These are phyloP conservation scores for Phalacrocorax aristotelis DNA, from an alignment of 2,113 vertebrate genomes.

Conservation along the genomic window DNA sequence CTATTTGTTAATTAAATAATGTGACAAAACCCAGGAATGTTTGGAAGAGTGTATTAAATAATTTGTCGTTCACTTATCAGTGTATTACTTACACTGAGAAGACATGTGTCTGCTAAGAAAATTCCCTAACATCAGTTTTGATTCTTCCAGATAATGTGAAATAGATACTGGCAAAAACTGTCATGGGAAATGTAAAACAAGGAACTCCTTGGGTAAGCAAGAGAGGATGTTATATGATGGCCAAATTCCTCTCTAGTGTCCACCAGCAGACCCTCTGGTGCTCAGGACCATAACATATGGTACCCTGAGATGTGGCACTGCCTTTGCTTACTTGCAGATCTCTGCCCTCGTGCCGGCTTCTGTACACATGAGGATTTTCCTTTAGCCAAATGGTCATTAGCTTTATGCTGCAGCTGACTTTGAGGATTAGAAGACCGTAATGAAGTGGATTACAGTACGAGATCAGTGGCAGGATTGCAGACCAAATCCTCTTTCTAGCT, in stretches of 20 bases:
- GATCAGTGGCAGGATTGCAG: conserved; percentile 23
- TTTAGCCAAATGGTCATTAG: not conserved
- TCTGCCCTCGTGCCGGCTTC: not conserved
- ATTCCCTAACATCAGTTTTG: not conserved
- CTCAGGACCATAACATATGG: not conserved
- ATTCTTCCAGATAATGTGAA: not conserved
- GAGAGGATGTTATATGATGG: not conserved
- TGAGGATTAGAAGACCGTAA: not conserved
- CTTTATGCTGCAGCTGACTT: not conserved
- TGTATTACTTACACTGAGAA: not conserved
- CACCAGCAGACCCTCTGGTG: not conserved
- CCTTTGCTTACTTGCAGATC: not conserved
- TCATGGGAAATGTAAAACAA: not conserved
- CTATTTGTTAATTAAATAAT: not conserved
- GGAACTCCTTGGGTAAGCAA: not conserved
- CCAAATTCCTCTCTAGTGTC: not conserved
- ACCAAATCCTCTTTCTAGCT: conserved; percentile 35
- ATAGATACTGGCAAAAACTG: not conserved
- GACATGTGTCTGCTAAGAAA: not conserved
- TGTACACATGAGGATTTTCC: not conserved
- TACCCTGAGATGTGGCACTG: not conserved
- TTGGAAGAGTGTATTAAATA: not conserved
- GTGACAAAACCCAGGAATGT: not conserved
- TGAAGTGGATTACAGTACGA: conserved; percentile 12
- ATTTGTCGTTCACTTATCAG: not conserved